Conservation (phyloP, 2,113 vertebrate species). For the Eidolon helvum region DNA sequence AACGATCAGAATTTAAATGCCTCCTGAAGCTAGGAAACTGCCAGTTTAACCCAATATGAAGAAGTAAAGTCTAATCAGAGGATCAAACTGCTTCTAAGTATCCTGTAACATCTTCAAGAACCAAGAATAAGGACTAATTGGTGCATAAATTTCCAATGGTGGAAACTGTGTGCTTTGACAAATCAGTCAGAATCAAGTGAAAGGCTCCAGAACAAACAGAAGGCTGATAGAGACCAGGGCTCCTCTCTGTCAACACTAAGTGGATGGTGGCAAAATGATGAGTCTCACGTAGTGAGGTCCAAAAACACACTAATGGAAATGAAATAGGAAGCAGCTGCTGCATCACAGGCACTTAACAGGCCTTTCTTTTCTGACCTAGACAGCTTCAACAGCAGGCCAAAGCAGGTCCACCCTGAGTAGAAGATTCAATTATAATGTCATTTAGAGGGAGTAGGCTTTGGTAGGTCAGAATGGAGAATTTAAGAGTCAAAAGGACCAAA, state of each 20-base stretch:
- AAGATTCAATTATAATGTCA: not conserved
- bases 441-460: not conserved
- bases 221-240: conserved; percentile 31
- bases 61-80: not conserved
- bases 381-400: not conserved
- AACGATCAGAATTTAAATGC: not conserved
- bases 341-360: not conserved
- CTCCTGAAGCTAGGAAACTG: not conserved
- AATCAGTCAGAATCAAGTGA: not conserved
- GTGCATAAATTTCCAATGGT: not conserved
- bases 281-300: not conserved
- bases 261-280: not conserved
- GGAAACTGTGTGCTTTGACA: not conserved
- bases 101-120: conserved; percentile 16
- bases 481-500: not conserved
- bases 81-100: not conserved
- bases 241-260: conserved; percentile 8
- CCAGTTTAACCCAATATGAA: not conserved
- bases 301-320: not conserved
- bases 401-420: not conserved
- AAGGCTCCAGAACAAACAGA: conserved; percentile 44
- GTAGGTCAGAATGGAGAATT: not conserved
- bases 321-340: not conserved
- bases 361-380: not conserved
- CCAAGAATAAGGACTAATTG: conserved; percentile 18